Percentiles rank a stretch among this genome's conserved stretches.
Conservation (phyloP, 2,888 invertebrate genomes). For the Agrypnus murinus region DNA sequence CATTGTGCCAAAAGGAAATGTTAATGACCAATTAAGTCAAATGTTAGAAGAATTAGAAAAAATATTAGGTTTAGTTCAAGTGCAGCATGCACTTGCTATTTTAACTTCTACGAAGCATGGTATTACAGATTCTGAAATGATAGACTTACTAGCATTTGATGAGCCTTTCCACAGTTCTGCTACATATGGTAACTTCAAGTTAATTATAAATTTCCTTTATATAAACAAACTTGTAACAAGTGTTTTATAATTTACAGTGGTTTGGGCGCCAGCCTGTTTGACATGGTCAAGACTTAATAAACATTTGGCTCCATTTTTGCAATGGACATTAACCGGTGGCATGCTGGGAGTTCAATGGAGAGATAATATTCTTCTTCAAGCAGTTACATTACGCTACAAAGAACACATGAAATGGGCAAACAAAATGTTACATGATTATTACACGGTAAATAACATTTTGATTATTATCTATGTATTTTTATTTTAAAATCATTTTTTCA, state of each 20-base stretch:
- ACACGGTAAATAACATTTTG: constrained; percentile 76
- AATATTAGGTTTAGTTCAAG: constrained; percentile 79
- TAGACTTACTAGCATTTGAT: constrained; percentile 80
- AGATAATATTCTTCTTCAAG: constrained; percentile 76
- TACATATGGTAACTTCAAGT: constrained; percentile 75
- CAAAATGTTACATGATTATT: constrained; percentile 76
- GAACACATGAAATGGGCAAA: constrained; percentile 72
- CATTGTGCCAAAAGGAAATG: constrained; percentile 74
- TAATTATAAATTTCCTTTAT: not conserved
- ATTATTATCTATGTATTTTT: not conserved
- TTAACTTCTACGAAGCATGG: constrained; percentile 85
- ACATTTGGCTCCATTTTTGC: constrained; percentile 79
- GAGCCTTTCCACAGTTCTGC: constrained; percentile 77
- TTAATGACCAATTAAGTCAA: constrained; percentile 78
- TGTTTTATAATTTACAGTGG: constrained; percentile 70
- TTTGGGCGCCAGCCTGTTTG: constrained; percentile 81
- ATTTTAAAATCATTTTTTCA: too few relatives aligned
- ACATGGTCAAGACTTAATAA: constrained; percentile 81
- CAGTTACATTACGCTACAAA: constrained; percentile 78
- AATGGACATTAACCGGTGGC: constrained; percentile 76
- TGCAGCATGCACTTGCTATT: constrained; percentile 81
- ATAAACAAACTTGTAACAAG: not conserved
- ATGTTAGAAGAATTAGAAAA: constrained; percentile 82
- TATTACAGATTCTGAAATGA: constrained; percentile 86
- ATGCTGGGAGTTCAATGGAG: constrained; percentile 79